These are phyloP conservation scores for Tridacna gigas DNA, from an alignment of 2,888 invertebrate genomes.

Conservation along the genomic window DNA sequence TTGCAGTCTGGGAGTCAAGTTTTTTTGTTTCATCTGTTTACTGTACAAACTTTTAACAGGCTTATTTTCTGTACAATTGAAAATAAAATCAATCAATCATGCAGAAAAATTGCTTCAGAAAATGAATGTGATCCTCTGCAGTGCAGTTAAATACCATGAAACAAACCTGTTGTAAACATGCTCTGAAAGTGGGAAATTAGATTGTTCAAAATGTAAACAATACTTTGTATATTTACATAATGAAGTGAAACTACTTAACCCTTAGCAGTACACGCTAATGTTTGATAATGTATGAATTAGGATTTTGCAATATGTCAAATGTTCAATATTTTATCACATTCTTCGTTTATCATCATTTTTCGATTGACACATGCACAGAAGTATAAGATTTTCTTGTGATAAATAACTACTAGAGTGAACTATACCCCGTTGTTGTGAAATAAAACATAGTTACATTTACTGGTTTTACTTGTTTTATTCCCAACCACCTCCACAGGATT, in stretches of 20 bases:
- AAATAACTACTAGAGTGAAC: constrained; percentile 23
- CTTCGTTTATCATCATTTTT: not conserved
- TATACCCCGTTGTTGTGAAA: constrained; percentile 57
- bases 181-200: too few species aligned
- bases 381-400: constrained; percentile 33
- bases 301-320: not conserved
- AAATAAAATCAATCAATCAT: too few species aligned
- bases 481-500: too few species aligned
- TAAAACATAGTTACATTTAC: constrained; percentile 24
- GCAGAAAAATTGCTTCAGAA: too few species aligned
- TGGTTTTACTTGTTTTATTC: not conserved
- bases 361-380: not conserved
- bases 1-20: too few species aligned
- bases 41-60: too few species aligned
- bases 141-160: too few species aligned
- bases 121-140: too few species aligned
- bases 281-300: not conserved
- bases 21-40: too few species aligned
- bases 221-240: not conserved
- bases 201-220: too few species aligned
- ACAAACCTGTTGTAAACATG: too few species aligned
- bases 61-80: too few species aligned
- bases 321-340: not conserved
- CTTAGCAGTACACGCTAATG: not conserved
- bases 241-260: not conserved